Base-by-base conservation (phyloP, 2,113 vertebrate species). In the Cygnus buccinator region DNA sequence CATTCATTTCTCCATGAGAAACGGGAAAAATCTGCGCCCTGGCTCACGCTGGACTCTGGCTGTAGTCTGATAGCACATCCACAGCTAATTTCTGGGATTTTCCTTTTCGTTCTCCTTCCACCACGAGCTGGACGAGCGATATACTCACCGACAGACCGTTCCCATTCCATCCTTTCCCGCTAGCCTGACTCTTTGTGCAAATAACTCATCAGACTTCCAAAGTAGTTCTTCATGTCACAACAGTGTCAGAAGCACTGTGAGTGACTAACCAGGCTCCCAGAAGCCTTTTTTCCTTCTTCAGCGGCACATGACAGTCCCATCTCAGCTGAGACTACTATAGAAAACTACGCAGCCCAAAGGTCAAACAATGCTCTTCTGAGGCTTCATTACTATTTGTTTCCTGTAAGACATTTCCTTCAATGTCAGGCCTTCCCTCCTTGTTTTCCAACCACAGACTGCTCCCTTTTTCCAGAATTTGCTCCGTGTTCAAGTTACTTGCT, bases 211-310 rank as follows among this genome's bases (percentile, higher is more conserved):
- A 93, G 84, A 87, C 43, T 84, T 94, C 72, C 62, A 52, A 84
- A 91, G 43, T 63, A 91, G 39, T 84, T 89, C 76, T 72, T 87
- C 39, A 29, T 82, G 84, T 91, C 84, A 85, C 77, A 89, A 28
- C 74, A 68, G 14, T 28, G 43, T 93, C 77, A 95, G 79, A 79
- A 88, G 67, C 48, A 72, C 4, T 3, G 14, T 28, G 86, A 72
- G 61, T 57, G 62, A 78, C n/a, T 83, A 66, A 71, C 5, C 70
- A 75, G 63, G 35, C 74, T 86, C 55, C 59, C 28, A 74, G 37
- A 72, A 90, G 39, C 43, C 33, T 65, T 77, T 92, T 70, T 72
- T 22, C 22, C 14, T 86, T 31, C 50, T 74, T 22, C 35, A 41
- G 43, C 57, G 71, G 44, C 19, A 9, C 77, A 22, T 1, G 0